phyloP scores from a whole-genome alignment of 92 coral and sea anemone genomes.

The Virgularia gustaviana region DNA sequence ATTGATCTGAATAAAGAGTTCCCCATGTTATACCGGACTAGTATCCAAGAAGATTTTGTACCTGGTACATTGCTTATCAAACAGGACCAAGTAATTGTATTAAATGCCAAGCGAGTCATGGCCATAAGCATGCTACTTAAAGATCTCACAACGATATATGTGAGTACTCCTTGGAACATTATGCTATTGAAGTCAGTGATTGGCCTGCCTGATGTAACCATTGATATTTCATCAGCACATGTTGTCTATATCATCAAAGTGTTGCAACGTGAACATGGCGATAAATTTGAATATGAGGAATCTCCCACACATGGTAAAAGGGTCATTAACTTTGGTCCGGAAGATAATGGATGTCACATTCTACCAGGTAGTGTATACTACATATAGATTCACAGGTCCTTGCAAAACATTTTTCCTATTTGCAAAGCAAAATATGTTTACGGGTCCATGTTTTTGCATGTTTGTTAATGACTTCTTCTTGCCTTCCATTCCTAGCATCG shows the following conservation, averaged over 20 bases:
- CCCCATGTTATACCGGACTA: conserved; percentile 65
- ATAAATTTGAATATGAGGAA: conserved; percentile 66
- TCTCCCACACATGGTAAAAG: conserved; percentile 46
- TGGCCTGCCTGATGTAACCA: conserved; percentile 67
- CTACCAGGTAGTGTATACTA: no score
- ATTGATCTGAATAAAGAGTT: conserved; percentile 61
- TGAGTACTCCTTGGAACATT: conserved; percentile 90
- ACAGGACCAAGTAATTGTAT: conserved; percentile 54
- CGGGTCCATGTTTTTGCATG: no score
- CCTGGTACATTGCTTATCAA: conserved; percentile 73
- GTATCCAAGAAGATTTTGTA: conserved; percentile 53
- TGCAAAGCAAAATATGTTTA: no score
- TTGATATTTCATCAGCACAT: conserved; percentile 75
- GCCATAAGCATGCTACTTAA: conserved; percentile 54
- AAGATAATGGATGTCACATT: no score
- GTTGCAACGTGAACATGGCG: conserved; percentile 61
- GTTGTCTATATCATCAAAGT: conserved; percentile 68
- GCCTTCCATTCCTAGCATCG: no score
- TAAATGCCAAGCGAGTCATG: conserved; percentile 49
- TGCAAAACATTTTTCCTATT: no score
- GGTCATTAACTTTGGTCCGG: neutral
- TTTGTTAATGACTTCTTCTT: no score
- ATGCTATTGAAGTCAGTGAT: conserved; percentile 56
- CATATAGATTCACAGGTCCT: no score
- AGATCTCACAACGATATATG: conserved; percentile 67